Conservation (phyloP, 2,888 invertebrate species). For the Cantharis flavilabris region DNA sequence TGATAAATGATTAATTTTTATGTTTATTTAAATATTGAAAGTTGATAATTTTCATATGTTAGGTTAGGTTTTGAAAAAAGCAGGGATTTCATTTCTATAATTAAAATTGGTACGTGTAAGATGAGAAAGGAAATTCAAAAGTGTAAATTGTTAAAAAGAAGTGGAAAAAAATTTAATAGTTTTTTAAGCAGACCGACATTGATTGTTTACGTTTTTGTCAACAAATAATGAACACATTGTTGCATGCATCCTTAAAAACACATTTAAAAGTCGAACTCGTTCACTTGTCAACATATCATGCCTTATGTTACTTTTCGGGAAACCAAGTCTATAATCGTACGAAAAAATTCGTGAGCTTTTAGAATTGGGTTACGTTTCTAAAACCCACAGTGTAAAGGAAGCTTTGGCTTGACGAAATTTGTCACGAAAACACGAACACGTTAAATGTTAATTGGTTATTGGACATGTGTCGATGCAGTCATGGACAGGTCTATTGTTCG, state of each 20-base stretch:
- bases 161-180: not conserved
- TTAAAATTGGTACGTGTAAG: not conserved
- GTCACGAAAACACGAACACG: slow-evolving; percentile 46
- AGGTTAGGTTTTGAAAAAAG: not conserved
- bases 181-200: not conserved
- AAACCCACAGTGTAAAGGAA: slow-evolving; percentile 9
- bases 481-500: slow-evolving; percentile 41
- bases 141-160: not conserved
- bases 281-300: slow-evolving; percentile 55
- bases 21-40: not conserved
- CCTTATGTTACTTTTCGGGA: slow-evolving; percentile 47
- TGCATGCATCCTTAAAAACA: slow-evolving; percentile 19
- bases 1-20: not conserved
- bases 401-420: slow-evolving; percentile 40
- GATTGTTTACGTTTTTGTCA: not conserved
- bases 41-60: not conserved
- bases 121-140: not conserved
- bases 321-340: slow-evolving; percentile 24
- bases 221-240: slow-evolving; percentile 21
- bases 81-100: not conserved
- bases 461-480: slow-evolving; percentile 51
- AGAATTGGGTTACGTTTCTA: not conserved
- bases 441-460: slow-evolving; percentile 49
- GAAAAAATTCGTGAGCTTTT: slow-evolving; percentile 2
- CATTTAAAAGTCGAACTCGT: slow-evolving; percentile 42